Evolutionary conservation across 1,140 invertebrate species (phyloP).

Genomic region (Eufriesea mexicana): DNA sequence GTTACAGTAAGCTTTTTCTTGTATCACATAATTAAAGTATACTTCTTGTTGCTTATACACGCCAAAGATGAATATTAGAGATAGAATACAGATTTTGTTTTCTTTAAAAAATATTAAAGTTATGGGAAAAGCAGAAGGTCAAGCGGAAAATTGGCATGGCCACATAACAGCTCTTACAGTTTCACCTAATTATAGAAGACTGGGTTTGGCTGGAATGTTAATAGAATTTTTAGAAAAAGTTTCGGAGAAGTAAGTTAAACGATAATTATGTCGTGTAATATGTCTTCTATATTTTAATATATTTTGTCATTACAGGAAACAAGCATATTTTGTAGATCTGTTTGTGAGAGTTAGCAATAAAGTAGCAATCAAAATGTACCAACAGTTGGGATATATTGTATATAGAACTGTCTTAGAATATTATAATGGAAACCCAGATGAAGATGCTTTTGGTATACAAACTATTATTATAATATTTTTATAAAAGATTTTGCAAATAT

Average conservation of each 20-base stretch:
- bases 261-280: neutral
- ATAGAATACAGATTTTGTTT: neutral
- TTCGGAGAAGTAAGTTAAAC: constrained; percentile 92
- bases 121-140: constrained; percentile 99
- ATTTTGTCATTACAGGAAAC: constrained; percentile 88
- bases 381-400: constrained; percentile 97
- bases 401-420: constrained; percentile 98
- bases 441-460: constrained; percentile 96
- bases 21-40: neutral
- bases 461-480: neutral
- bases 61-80: neutral
- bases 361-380: constrained; percentile 99
- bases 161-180: constrained; percentile 99
- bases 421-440: constrained; percentile 98
- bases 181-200: constrained; percentile 94
- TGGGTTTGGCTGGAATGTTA: constrained; percentile 95
- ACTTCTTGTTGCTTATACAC: neutral
- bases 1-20: constrained; percentile 92
- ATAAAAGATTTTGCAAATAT: constrained; percentile 33
- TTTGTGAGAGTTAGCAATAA: constrained; percentile 99
- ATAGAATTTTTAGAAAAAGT: constrained; percentile 98
- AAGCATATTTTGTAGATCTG: constrained; percentile 98
- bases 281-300: neutral
- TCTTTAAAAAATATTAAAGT: constrained; percentile 85
- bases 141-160: constrained; percentile 98